Evolutionary conservation across 1,140 invertebrate genomes (phyloP).

Genomic region (Halictus rubicundus): DNA sequence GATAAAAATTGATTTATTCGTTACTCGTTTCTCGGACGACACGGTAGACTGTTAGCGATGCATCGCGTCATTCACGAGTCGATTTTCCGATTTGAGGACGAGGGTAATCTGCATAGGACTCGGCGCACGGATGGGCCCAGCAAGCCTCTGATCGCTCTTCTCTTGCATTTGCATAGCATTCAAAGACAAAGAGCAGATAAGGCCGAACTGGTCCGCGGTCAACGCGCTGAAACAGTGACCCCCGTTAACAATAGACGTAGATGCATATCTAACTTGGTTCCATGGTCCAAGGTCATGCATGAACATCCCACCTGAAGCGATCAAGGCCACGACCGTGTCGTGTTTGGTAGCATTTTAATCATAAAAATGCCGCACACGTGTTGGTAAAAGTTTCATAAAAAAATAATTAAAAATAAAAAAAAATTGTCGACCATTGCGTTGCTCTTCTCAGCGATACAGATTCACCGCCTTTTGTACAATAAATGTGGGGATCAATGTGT

Average conservation of each 20-base stretch:
- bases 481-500: too few relatives aligned
- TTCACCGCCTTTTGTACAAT: too few relatives aligned
- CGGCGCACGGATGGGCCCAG: background rate
- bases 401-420: too few relatives aligned
- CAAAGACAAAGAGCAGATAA: constrained; percentile 33
- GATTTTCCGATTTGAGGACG: background rate
- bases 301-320: constrained; percentile 15
- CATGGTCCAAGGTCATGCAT: constrained; percentile 26
- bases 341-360: too few relatives aligned
- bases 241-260: constrained; percentile 36
- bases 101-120: background rate
- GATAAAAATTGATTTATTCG: background rate
- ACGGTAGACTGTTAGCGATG: background rate
- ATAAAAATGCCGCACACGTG: too few relatives aligned
- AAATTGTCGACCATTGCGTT: too few relatives aligned
- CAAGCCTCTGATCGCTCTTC: background rate
- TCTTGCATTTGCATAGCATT: constrained; percentile 1
- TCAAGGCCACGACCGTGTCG: constrained; percentile 19
- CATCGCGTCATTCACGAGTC: background rate
- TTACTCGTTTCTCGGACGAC: constrained; percentile 7
- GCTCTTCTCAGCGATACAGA: too few relatives aligned
- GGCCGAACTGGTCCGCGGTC: constrained; percentile 20
- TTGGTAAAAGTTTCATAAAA: too few relatives aligned
- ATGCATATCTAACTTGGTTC: constrained; percentile 39
- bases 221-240: constrained; percentile 37